A percentile compares a stretch with the other conserved stretches of the same genome.
These are phyloP conservation scores for Tiphia femorata DNA, from an alignment of 2,888 invertebrate species.

Conservation along the genomic window DNA sequence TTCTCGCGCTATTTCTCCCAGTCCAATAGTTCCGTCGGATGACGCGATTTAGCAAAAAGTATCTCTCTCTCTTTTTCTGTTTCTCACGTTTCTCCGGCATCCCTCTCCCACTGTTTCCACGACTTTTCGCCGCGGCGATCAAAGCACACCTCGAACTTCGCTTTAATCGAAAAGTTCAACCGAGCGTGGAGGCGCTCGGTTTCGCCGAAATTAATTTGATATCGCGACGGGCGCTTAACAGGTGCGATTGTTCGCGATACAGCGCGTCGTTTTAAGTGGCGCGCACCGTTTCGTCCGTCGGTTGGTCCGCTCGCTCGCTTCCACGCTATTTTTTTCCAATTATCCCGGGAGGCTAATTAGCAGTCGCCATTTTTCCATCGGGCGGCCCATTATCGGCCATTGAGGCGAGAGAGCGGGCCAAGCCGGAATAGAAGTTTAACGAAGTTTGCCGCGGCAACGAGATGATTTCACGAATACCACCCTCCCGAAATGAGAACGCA, in stretches of 20 bases:
- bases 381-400: conserved; percentile 59
- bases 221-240: conserved; percentile 29
- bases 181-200: conserved; percentile 5
- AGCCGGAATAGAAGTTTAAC: conserved; percentile 63
- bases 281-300: too few species aligned
- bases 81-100: too few species aligned
- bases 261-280: background rate
- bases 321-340: conserved; percentile 27
- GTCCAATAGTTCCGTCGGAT: too few species aligned
- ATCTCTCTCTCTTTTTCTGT: too few species aligned
- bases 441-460: conserved; percentile 56
- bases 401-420: conserved; percentile 43
- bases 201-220: conserved; percentile 35
- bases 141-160: background rate
- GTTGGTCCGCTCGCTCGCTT: too few species aligned
- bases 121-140: background rate
- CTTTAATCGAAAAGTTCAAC: background rate
- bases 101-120: too few species aligned
- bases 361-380: conserved; percentile 58
- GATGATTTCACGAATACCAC: conserved; percentile 40
- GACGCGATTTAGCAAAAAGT: too few species aligned
- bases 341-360: conserved; percentile 47
- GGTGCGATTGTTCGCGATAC: conserved; percentile 31
- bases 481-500: background rate
- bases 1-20: too few species aligned